A percentile compares a stretch with the other conserved stretches of the same genome.
These are phyloP conservation scores for Aricia artaxerxes DNA, from an alignment of 2,888 invertebrate species.

Conservation along the genomic window DNA sequence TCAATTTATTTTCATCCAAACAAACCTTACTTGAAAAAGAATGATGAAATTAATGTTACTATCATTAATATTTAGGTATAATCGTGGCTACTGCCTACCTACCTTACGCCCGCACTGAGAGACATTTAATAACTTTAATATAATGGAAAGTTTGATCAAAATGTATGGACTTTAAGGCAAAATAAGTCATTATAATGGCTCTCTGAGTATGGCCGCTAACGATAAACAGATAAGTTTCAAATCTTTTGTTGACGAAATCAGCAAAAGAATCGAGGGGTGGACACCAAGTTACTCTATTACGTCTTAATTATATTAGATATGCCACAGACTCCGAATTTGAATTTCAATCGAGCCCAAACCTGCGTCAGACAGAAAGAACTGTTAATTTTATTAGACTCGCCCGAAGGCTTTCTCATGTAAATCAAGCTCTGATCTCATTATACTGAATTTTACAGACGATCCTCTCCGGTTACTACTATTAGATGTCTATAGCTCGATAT, in stretches of 20 bases:
- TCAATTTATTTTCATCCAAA: background rate
- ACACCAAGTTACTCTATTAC: conserved; percentile 69
- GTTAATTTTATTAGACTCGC: conserved; percentile 70
- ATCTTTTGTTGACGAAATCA: conserved; percentile 43
- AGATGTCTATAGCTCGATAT: conserved; percentile 37
- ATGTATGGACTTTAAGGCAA: no score
- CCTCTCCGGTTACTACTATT: conserved; percentile 39
- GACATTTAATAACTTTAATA: no score
- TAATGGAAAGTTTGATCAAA: no score
- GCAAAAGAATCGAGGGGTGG: conserved; percentile 53
- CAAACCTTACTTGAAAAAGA: background rate
- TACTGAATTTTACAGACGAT: conserved; percentile 43
- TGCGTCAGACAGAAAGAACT: conserved; percentile 60
- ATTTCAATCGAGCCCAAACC: conserved; percentile 69
- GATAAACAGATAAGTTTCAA: conserved; percentile 16
- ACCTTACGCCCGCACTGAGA: no score
- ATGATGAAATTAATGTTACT: background rate
- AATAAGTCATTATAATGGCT: no score
- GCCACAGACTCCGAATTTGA: conserved; percentile 69
- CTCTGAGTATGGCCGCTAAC: background rate
- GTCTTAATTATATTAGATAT: conserved; percentile 74
- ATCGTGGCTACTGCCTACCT: no score
- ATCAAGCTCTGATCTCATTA: conserved; percentile 54
- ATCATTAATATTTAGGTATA: no score
- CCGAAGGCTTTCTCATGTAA: conserved; percentile 65